Base-by-base conservation (phyloP, 2,797 vertebrate genomes). In the Melanotaenia pygmaea region DNA sequence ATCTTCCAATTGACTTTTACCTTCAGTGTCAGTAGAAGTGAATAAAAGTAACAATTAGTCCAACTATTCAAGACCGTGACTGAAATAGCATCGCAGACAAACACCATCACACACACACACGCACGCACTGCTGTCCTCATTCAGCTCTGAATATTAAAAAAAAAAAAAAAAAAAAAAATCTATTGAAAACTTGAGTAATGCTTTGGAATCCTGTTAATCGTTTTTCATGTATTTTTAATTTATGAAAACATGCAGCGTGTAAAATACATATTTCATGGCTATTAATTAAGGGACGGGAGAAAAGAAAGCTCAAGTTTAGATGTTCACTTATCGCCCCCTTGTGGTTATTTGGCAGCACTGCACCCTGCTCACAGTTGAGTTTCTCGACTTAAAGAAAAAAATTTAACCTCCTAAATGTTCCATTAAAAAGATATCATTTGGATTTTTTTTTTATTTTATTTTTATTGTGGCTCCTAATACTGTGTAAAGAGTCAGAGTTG, bases 251-350 rank as follows among this genome's bases (percentile, higher is more conserved):
- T 38, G 14, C 26, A n/a, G 18, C 9, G 20, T 47, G 2, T 47
- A 8, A 47, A 47, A 47, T 47, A n/a, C 18, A 4, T 47, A 5
- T 40, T 70, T 37, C 22, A 43, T 16, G 35, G 70, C 80, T 72
- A 28, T 74, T 51, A 70, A 76, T 71, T 77, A 62, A 67, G 59
- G 28, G 18, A 40, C 30, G 50, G 18, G 5, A 47, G 5, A 64
- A 7, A 43, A 4, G 22, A 2, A 4, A 11, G 11, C 26, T 57
- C 20, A 64, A 16, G 6, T 75, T 89, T 77, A 10, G 30, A 60
- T 76, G 79, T 67, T 87, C 87, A 66, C 59, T 66, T 88, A 59
- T 8, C 83, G 8, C 88, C 77, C 37, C 59, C 86, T 72, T 73
- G 85, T 84, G 90, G 70, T 24, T 1, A 0, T 0, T 24, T 0